phyloP scores from a whole-genome alignment of 2,113 vertebrate genomes.

The Lophura nycthemera region DNA sequence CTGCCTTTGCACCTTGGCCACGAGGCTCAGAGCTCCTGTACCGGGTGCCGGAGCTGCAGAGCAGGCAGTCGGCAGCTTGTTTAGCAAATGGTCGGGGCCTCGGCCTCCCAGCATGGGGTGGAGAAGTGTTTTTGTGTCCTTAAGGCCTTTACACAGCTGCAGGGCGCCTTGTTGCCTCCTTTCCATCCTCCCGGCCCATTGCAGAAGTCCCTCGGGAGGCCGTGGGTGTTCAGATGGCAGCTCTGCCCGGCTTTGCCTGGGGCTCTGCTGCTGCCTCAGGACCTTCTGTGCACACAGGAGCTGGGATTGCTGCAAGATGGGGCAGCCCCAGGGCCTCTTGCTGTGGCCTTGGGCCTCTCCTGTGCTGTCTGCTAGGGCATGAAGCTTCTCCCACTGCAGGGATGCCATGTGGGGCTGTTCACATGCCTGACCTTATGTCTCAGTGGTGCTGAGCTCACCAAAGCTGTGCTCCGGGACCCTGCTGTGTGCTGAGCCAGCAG shows the following conservation, averaged over 20 bases:
- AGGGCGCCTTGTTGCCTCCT: neutral
- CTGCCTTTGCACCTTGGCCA: no score
- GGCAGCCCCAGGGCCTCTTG: neutral
- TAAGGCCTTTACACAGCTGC: neutral
- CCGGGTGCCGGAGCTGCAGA: neutral
- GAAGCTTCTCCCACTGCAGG: neutral
- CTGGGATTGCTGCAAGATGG: rapidly evolving
- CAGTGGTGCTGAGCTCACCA: no score
- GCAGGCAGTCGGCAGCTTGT: neutral
- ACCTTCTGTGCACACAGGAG: rapidly evolving
- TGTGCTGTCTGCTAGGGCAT: neutral
- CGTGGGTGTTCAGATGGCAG: neutral
- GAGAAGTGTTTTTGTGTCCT: neutral
- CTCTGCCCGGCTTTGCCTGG: neutral
- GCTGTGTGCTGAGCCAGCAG: neutral
- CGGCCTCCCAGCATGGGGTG: rapidly evolving
- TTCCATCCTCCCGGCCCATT: neutral
- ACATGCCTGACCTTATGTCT: neutral
- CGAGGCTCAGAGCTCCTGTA: no score
- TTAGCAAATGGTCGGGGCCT: neutral
- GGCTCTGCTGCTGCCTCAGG: neutral
- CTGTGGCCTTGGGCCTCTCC: neutral
- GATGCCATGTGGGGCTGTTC: neutral
- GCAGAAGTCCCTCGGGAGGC: neutral
- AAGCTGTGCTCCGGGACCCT: neutral